A percentile compares a stretch with the other conserved stretches of the same genome.
These are phyloP conservation scores for Agriopis marginaria DNA, from an alignment of 2,888 invertebrate genomes.

Conservation along the genomic window DNA sequence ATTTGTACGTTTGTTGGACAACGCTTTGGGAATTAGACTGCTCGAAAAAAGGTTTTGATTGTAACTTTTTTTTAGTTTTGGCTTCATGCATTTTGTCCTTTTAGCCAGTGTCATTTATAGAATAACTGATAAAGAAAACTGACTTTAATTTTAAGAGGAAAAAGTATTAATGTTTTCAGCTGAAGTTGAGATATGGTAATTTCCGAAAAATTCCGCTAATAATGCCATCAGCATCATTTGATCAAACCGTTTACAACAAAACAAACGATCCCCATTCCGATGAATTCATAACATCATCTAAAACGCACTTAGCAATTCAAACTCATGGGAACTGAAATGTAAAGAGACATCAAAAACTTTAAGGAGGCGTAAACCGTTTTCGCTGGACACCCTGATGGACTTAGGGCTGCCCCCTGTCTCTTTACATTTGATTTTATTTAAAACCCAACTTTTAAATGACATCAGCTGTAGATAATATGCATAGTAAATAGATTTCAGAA, in stretches of 20 bases:
- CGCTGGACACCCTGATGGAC: constrained; percentile 28
- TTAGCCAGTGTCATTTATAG: too few species aligned
- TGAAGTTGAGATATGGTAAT: background rate
- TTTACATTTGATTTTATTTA: background rate
- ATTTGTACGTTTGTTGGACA: constrained; percentile 31
- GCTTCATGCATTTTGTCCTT: too few species aligned
- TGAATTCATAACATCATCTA: constrained; percentile 17
- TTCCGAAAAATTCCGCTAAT: background rate
- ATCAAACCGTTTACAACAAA: constrained; percentile 8
- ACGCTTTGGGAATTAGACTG: constrained; percentile 3
- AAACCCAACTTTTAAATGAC: background rate
- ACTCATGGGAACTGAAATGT: constrained; percentile 28
- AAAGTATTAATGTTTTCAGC: background rate
- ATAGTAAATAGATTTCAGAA: too few species aligned
- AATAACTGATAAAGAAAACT: too few species aligned
- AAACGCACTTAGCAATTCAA: constrained; percentile 31
- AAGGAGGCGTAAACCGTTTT: constrained; percentile 41
- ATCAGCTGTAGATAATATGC: too few species aligned
- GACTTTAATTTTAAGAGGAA: too few species aligned
- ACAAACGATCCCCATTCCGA: constrained; percentile 9
- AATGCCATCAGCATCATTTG: background rate
- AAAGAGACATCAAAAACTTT: constrained; percentile 42
- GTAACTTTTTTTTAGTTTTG: too few species aligned
- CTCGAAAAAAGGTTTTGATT: constrained; percentile 1
- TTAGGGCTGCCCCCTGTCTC: constrained; percentile 20